Percentiles rank a stretch among this genome's conserved stretches.
These are phyloP conservation scores for Gopherus evgoodei DNA, from an alignment of 2,113 vertebrate genomes.

Conservation along the genomic window DNA sequence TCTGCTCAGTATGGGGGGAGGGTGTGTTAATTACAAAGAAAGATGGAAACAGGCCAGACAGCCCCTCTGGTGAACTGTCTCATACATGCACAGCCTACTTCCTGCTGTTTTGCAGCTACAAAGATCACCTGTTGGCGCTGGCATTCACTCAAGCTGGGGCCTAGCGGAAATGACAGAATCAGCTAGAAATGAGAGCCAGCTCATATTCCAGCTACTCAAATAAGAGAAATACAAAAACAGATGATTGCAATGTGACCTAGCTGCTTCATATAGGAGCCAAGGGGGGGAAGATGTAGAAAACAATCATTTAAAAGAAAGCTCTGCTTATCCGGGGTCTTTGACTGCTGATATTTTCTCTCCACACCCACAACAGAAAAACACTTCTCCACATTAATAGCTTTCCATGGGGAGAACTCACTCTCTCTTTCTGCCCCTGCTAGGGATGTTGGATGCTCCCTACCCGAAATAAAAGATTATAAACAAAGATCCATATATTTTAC, in stretches of 20 bases:
- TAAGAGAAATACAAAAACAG: slow-evolving; percentile 60
- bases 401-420: not conserved
- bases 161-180: slow-evolving; percentile 89
- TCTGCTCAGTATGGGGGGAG: slow-evolving; percentile 62
- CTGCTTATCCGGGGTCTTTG: not conserved
- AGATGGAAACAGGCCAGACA: slow-evolving; percentile 82
- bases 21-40: slow-evolving; percentile 77
- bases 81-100: slow-evolving; percentile 82
- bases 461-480: not conserved
- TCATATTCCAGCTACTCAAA: slow-evolving; percentile 74
- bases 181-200: slow-evolving; percentile 87
- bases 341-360: not conserved
- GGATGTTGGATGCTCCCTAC: not conserved
- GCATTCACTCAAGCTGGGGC: slow-evolving; percentile 82
- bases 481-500: not conserved
- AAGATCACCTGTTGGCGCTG: slow-evolving; percentile 96
- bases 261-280: not conserved
- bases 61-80: slow-evolving; percentile 83
- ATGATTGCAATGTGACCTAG: slow-evolving; percentile 44
- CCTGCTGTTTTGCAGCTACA: slow-evolving; percentile 84
- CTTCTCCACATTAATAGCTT: not conserved
- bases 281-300: not conserved
- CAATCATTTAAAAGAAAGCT: not conserved
- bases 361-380: not conserved
- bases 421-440: slow-evolving; percentile 7